Evolutionary conservation across 2,888 invertebrate species (phyloP), one percentile per base, ranked within the genome.

Genomic region (Erebia epiphron): DNA sequence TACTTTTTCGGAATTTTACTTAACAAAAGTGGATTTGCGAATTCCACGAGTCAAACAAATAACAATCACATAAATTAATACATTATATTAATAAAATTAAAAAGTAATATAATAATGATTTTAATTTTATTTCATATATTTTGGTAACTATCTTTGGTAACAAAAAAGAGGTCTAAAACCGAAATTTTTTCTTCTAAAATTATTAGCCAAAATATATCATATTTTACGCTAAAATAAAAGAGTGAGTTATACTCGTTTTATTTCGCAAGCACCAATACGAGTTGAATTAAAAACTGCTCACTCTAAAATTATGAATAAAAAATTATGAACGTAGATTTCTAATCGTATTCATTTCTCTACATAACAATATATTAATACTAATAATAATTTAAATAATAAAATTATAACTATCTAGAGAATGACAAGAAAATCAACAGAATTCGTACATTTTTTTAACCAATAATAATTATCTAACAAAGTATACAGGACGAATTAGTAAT

Each of bases 341-440:
- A 62, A 62, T 61, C 18, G 11, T 54, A 18, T 54, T 57, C 21
- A 21, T 49, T 46, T 49, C 21, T 5, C 62, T 62, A 49, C 3
- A 21, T 46, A 62, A 62, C 60, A 60, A 60, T 60, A 62, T 43
- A 1, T 43, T 46, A 3, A 35, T 35, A 26, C 1, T 21, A 26
- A 26, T 26, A 26, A 26, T 26, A 61, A 4, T 60, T 60, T 61
- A 1, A 43, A 21, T 13, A 21, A 49, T 62, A 49, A 62, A 49
- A 62, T 60, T 9, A 60, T 41, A 49, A 21, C 49, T 21, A 62
- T 49, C 62, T 62, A 49, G 49, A 46, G 46, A 61, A 61, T 60
- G 41, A 43, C 14, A 62, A 62, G 21, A 21, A 26, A 57, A 49
- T 62, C 21, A 46, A 49, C 8, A 21, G 18, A 49, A 49, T 14